phyloP scores from a whole-genome alignment of 2,888 invertebrate genomes.

The Xanthia icteritia region DNA sequence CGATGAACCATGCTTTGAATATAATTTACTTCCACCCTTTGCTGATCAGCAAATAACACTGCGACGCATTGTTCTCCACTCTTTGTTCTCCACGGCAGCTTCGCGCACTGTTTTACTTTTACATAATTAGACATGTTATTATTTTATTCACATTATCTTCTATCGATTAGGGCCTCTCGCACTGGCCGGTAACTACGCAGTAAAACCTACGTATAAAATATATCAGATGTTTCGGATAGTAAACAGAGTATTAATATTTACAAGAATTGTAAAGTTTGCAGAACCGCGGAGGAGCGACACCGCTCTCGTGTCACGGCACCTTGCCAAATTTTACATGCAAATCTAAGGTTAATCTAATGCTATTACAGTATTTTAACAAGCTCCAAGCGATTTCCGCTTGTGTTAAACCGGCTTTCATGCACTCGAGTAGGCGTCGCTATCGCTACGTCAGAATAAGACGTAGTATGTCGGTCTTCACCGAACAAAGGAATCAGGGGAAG shows the following conservation, averaged over 20 bases:
- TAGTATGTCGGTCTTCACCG: constrained; percentile 12
- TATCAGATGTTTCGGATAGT: constrained; percentile 31
- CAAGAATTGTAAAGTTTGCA: constrained; percentile 45
- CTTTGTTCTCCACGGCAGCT: constrained; percentile 59
- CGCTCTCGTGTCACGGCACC: constrained; percentile 64
- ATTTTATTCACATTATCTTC: constrained; percentile 35
- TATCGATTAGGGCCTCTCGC: constrained; percentile 10
- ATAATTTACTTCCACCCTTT: constrained; percentile 62
- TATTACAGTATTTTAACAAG: constrained; percentile 32
- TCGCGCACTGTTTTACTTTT: constrained; percentile 43
- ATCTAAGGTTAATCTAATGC: constrained; percentile 61
- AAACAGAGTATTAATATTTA: constrained; percentile 52
- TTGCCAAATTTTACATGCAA: constrained; percentile 71
- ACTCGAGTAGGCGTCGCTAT: constrained; percentile 18
- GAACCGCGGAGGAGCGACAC: constrained; percentile 45
- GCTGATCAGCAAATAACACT: constrained; percentile 65
- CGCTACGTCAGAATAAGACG: constrained; percentile 28
- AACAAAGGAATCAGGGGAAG: constrained; percentile 70
- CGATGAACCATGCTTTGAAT: constrained; percentile 71
- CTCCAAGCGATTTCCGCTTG: neutral
- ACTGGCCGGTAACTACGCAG: constrained; percentile 21
- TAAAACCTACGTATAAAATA: constrained; percentile 16
- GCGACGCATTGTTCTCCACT: constrained; percentile 60
- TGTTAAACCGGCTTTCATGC: constrained; percentile 5
- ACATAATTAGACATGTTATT: constrained; percentile 37